Evolutionary conservation across 2,113 vertebrate species (phyloP), one percentile per base, ranked within the genome.

Genomic region (Ariopsis seemanni): DNA sequence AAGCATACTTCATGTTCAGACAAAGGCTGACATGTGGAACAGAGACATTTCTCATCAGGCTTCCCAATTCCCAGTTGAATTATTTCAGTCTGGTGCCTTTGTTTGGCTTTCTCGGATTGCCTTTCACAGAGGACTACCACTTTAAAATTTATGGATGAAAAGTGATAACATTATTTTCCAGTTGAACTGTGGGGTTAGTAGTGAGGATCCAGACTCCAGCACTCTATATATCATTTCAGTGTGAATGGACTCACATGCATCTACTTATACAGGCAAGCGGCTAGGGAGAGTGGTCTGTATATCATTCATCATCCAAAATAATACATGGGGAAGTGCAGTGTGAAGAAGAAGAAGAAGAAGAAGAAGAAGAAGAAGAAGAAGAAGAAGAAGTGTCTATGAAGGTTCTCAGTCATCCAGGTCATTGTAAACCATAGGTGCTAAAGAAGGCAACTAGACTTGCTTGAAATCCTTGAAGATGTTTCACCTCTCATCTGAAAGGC

Each of bases 101-200:
- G 53, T 50, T 62, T 34, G 34, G 30, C 6, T 74, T 85, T 85
- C 52, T 83, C 25, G 69, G 22, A 55, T 50, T 69, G 48, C 55
- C n/a, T 42, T 74, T 75, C 71, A 42, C 20, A 74, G 20, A 25
- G 3, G 10, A 85, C 53, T 75, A 48, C 20, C 84, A 27, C 69
- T 60, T 85, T 75, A 25, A 62, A 69, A 67, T 86, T 22, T 80
- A 57, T 67, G 75, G 42, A 80, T 57, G 85, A 80, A 86, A 57
- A 12, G 60, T 67, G 62, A 79, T 27, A 67, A 55, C 15, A 12
- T 81, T 48, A 69, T 71, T 86, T 60, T 81, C 67, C 9, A 12
- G 20, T 86, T 86, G 77, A 86, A 81, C 69, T 65, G 48, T 75
- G 69, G 57, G 55, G 67, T 83, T 71, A 62, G 55, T 60, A 30